Base-by-base conservation (phyloP, 1,140 invertebrate genomes). In the Phthorimaea operculella region DNA sequence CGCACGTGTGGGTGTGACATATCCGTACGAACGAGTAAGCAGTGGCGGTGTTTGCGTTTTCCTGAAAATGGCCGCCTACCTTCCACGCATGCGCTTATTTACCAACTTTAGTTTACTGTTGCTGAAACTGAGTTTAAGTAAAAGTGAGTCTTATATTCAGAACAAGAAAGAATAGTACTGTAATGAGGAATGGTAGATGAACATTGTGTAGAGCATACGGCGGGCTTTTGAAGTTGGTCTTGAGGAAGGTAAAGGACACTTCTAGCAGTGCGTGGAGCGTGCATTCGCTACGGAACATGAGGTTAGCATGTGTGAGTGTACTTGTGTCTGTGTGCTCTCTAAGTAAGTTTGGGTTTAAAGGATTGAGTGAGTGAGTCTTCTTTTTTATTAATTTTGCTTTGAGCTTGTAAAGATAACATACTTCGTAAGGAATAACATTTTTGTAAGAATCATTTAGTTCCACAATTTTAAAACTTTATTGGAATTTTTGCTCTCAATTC, bases 171-270 rank as follows among this genome's bases (percentile, higher is more conserved):
- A 6, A 9, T 4, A 0, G 36, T 52, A 61, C 48, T 49, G 6
- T 50, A 39, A 17, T 12, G 5, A 34, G n/a, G 28, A 4, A 3
- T 45, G 36, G 33, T 33, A 52, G 18, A 50, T 36, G 49, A 33
- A 55, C 45, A 55, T 58, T 21, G 10, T 14, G 51, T 45, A 28
- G 52, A 54, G 57, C 54, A 55, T 50, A 51, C 52, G 57, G 67
- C 64, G 63, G 59, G 64, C 64, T 72, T 69, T 72, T 72, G 63
- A 66, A 69, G 63, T 68, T 65, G 51, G 54, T 51, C 63, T 69
- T 69, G 66, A 58, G 66, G 55, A 69, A 69, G 66, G 66, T 69
- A 70, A 72, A 72, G 66, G 70, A 68, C 60, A 63, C 68, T 71
- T 58, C 50, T 47, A 3, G n/a, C 8, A 9, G 36, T 10, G 36